Base-by-base conservation (phyloP, 2,797 vertebrate genomes). In the Syngnathus rostellatus region DNA sequence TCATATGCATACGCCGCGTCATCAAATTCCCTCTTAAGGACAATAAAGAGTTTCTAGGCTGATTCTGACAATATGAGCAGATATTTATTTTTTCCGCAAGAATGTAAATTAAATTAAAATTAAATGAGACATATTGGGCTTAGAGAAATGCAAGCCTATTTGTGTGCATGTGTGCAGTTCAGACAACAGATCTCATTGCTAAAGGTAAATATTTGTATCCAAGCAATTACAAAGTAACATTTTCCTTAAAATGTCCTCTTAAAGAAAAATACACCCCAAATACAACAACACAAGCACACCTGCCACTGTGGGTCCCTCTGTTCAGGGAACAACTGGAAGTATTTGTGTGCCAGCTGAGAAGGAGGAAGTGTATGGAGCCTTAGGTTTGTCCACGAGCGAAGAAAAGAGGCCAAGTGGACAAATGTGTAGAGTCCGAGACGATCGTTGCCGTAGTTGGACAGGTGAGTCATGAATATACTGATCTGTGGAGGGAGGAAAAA, bases 391-490 rank as follows among this genome's bases (percentile, higher is more conserved):
- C 94, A 96, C 48, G 91, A 94, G 77, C 88, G 92, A 40, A 97
- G 89, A 65, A 98, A 98, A 79, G 90, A 94, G 73, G 94, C 94
- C 68, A 98, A 84, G 82, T 97, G 95, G 38, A 93, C 92, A 46
- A 98, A 98, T 0, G 96, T 98, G 82, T 98, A 98, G 1, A 98
- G 88, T 17, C 96, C 96, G 69, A 98, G 90, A n/a, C 94, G 94
- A 72, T 99, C 96, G 0, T 99, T 98, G 17, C 97, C 96, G 0
- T 98, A 99, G 87, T 99, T 99, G 37, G 95, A 98, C 66, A 99
- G 87, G 80, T 99, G 97, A 54, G 96, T 99, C 97, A 99, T 98
- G 85, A 98, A 99, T 85, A 99, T 93, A 86, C 96, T 99, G 89
- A 98, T 96, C 97, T 98, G 62, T 60, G 59, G 65, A 16, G 61